Base-by-base conservation (phyloP, 2,888 invertebrate species). In the Sarcophaga subvicina region DNA sequence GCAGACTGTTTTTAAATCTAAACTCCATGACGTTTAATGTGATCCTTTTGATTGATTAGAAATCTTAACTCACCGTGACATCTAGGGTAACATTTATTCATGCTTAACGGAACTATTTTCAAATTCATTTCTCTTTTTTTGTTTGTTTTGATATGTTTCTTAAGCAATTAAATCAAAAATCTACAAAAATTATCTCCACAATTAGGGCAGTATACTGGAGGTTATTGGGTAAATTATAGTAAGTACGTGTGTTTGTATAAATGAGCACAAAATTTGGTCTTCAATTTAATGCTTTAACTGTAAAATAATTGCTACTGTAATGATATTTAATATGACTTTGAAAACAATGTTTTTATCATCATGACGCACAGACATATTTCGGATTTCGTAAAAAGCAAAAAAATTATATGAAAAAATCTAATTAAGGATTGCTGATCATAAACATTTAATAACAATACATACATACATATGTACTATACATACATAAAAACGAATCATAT, bases 301-400 rank as follows among this genome's bases (percentile, higher is more conserved):
- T 47, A 22, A n/a, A 20, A 12, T 69, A 69, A 20, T 77, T 77
- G 54, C 37, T 67, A 17, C n/a, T 62, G 6, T 71, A 45, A 62
- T 72, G 37, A 72, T 20, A 72, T 27, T 72, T 72, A 62, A 71
- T 54, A 71, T 12, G 27, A 69, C 20, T 37, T 22, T 12, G 12
- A 72, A 62, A 45, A 62, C 12, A 45, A 37, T 45, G 20, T n/a
- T 25, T 54, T 54, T 14, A 49, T 27, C 54, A 60, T 27, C 25
- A 71, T 20, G 12, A 12, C 17, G 27, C 45, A 66, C 37, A 22
- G 22, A 22, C 22, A 37, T 37, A 37, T 37, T 66, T 66, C 37
- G 37, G 27, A 37, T 37, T 66, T 66, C 25, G 63, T 25, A 12
- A 63, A 63, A 37, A 37, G 0, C 27, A 49, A 12, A 0, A 54